A percentile compares a stretch with the other conserved stretches of the same genome.
These are phyloP conservation scores for Crioceris asparagi DNA, from an alignment of 2,888 invertebrate species.

Conservation along the genomic window DNA sequence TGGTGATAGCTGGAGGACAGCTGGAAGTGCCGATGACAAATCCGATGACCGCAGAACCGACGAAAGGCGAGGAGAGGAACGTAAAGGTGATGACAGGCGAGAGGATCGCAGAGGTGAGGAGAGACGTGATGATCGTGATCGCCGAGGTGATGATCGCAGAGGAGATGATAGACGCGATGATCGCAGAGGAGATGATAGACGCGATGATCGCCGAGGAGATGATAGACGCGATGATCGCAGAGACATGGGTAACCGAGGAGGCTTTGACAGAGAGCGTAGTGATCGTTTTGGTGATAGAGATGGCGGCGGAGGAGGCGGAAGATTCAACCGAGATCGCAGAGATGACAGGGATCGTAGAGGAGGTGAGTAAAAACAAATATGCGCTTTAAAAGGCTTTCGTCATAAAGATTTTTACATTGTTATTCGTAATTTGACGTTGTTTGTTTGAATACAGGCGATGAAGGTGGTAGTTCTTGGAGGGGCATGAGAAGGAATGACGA, in stretches of 20 bases:
- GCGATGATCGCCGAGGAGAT: conserved; percentile 9
- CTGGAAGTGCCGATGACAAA: conserved; percentile 6
- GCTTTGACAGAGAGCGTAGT: conserved; percentile 10
- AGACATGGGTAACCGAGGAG: conserved; percentile 15
- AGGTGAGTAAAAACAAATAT: conserved; percentile 1
- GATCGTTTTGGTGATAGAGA: conserved; percentile 6
- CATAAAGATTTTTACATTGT: too few species aligned
- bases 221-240: conserved; percentile 11
- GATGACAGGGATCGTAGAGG: conserved; percentile 8
- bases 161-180: conserved; percentile 11
- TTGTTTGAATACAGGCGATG: conserved; percentile 10
- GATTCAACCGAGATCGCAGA: conserved; percentile 5
- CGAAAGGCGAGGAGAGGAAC: conserved; percentile 8
- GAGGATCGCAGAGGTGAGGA: conserved; percentile 7
- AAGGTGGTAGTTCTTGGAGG: conserved; percentile 20
- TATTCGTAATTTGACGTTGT: neutral
- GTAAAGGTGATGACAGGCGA: conserved; percentile 13
- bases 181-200: conserved; percentile 13
- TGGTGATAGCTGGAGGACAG: conserved; percentile 10
- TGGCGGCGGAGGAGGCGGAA: conserved; percentile 7
- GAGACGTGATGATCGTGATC: conserved; percentile 10
- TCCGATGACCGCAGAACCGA: conserved; percentile 7
- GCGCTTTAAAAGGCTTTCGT: too few species aligned
- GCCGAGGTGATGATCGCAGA: conserved; percentile 14
- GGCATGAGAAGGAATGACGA: conserved; percentile 14